A percentile compares a stretch with the other conserved stretches of the same genome.
phyloP scores from a whole-genome alignment of 2,888 invertebrate genomes.

The Aelia acuminata region DNA sequence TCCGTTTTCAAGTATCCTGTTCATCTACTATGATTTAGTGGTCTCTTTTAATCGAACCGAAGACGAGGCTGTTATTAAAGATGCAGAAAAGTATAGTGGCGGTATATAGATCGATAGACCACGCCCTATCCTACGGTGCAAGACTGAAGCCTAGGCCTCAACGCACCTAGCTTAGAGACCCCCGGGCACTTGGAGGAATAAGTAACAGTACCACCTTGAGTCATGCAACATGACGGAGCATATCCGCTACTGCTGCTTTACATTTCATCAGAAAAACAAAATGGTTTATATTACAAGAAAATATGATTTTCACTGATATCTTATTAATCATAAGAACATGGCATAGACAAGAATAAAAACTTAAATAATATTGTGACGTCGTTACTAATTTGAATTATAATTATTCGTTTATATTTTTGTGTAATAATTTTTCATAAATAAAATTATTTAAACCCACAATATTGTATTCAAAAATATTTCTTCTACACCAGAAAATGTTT shows the following conservation, averaged over 20 bases:
- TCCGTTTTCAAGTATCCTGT: not conserved
- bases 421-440: too few species aligned
- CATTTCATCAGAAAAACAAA: not conserved
- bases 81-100: not conserved
- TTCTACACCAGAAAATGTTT: too few species aligned
- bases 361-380: too few species aligned
- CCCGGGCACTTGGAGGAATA: not conserved
- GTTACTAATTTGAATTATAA: too few species aligned
- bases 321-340: too few species aligned
- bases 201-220: not conserved
- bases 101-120: conserved; percentile 46
- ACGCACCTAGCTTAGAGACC: not conserved
- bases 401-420: too few species aligned
- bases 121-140: conserved; percentile 43
- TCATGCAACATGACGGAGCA: not conserved
- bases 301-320: too few species aligned
- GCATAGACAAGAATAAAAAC: too few species aligned
- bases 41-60: not conserved
- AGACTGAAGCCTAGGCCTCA: not conserved
- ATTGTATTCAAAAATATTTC: too few species aligned
- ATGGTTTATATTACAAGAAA: too few species aligned
- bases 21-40: not conserved
- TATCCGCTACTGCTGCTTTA: not conserved
- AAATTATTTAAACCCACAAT: too few species aligned
- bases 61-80: not conserved